A percentile compares a stretch with the other conserved stretches of the same genome.
Evolutionary conservation across 1,140 invertebrate genomes (phyloP).

Genomic region (Scaptodrosophila lebanonensis): DNA sequence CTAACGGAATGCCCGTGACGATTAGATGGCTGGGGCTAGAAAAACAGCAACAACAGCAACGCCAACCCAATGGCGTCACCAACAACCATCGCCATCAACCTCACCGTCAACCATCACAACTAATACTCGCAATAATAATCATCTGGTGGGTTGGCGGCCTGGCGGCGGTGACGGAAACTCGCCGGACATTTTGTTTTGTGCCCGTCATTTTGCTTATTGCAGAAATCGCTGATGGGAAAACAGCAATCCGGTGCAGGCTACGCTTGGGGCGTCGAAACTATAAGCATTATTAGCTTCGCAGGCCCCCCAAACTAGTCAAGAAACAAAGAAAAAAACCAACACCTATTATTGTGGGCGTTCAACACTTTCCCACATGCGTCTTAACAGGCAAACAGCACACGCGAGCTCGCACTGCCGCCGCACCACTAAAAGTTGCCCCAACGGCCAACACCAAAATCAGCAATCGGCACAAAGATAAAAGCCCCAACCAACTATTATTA

Average conservation of each 20-base stretch:
- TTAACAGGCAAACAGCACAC: conserved; percentile 66
- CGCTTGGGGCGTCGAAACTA: conserved; percentile 18
- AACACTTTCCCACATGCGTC: conserved; percentile 75
- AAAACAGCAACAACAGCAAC: no score
- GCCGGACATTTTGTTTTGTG: conserved; percentile 77
- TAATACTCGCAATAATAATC: no score
- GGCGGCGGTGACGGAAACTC: conserved; percentile 38
- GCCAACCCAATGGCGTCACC: conserved; percentile 17
- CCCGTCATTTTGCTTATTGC: conserved; percentile 77
- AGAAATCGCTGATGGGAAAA: conserved; percentile 57
- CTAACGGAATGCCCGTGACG: conserved; percentile 27
- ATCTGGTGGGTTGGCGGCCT: conserved; percentile 44
- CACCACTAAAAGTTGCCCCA: not conserved
- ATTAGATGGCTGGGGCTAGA: conserved; percentile 19
- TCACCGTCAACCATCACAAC: not conserved
- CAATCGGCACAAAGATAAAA: conserved; percentile 37
- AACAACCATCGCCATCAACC: no score
- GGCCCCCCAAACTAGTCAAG: conserved; percentile 17
- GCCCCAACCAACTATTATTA: conserved; percentile 8
- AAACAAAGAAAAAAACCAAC: conserved; percentile 44
- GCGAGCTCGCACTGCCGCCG: conserved; percentile 14
- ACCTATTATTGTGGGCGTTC: conserved; percentile 76
- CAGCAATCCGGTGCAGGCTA: conserved; percentile 37
- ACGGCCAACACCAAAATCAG: not conserved
- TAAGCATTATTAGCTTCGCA: conserved; percentile 37